These are phyloP conservation scores for Zosterops japonicus DNA, from an alignment of 2,113 vertebrate genomes.

Conservation along the genomic window DNA sequence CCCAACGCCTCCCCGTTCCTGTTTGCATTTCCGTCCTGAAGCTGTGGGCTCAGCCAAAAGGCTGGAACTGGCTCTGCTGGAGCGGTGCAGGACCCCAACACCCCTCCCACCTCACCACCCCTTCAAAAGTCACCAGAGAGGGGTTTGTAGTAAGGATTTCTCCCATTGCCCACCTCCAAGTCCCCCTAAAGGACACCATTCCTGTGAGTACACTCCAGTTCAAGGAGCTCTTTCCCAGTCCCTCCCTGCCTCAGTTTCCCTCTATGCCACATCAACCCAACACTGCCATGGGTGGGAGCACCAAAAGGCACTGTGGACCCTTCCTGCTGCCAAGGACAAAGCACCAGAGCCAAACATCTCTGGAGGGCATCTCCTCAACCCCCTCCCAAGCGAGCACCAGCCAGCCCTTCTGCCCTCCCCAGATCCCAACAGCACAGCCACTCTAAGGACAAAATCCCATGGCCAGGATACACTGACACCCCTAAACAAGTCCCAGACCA, in stretches of 20 bases:
- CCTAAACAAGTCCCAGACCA: neutral
- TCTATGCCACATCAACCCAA: neutral
- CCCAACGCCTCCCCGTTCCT: constrained; percentile 62
- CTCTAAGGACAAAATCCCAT: neutral
- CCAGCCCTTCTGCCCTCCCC: neutral
- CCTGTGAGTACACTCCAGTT: neutral
- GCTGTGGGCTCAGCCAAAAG: constrained; percentile 1
- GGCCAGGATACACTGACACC: rapidly evolving
- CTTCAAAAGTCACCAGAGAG: neutral
- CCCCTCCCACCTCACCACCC: neutral
- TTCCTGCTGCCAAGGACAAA: neutral
- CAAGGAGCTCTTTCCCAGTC: neutral
- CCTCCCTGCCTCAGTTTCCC: neutral
- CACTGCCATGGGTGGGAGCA: neutral
- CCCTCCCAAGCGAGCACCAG: neutral
- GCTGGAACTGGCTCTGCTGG: neutral
- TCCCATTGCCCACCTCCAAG: neutral
- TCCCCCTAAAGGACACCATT: neutral
- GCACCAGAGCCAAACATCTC: rapidly evolving
- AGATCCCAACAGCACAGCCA: neutral
- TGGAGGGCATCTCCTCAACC: neutral
- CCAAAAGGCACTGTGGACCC: neutral
- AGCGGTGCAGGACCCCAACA: neutral
- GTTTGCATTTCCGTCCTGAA: constrained; percentile 49
- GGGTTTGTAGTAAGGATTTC: neutral